These are phyloP conservation scores for Actias luna DNA, from an alignment of 2,888 invertebrate species.

Conservation along the genomic window DNA sequence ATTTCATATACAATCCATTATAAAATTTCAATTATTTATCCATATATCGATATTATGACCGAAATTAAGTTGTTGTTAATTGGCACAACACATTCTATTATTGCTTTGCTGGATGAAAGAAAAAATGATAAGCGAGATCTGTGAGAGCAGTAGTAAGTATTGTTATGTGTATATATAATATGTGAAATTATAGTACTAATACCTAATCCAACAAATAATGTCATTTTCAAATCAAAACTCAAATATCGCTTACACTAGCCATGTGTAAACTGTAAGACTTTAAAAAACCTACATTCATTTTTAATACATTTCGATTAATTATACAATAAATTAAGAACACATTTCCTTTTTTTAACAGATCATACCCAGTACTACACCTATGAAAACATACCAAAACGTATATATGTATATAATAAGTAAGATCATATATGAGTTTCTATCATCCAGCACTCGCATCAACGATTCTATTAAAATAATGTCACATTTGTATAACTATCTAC, in stretches of 20 bases:
- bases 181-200: no score
- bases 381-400: not conserved
- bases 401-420: not conserved
- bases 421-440: not conserved
- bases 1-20: conserved; percentile 7
- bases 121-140: not conserved
- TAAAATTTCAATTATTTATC: not conserved
- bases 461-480: not conserved
- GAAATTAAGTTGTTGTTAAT: not conserved
- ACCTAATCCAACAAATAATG: no score
- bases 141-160: no score
- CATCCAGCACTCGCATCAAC: not conserved
- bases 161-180: no score
- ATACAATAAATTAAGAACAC: not conserved
- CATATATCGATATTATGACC: not conserved
- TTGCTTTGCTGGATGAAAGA: not conserved
- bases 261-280: not conserved
- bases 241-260: no score
- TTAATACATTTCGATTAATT: not conserved
- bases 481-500: not conserved
- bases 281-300: not conserved
- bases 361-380: no score
- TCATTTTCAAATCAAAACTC: no score
- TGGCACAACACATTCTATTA: not conserved
- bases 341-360: no score